Base-by-base conservation (phyloP, 2,113 vertebrate genomes). In the Nycticorax nycticorax region DNA sequence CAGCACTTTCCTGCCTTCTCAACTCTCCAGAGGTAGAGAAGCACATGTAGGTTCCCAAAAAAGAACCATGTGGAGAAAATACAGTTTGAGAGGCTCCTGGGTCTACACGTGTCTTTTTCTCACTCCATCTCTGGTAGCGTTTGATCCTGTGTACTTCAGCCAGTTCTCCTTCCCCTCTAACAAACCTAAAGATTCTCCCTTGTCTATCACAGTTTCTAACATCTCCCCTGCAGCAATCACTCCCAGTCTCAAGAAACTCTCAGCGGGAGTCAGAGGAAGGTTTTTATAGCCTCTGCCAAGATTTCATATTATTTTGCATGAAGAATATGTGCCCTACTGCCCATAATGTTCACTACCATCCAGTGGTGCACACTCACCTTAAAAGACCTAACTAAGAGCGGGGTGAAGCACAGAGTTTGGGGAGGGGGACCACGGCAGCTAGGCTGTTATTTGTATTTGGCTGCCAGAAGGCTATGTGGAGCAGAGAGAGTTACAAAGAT, bases 111-210 rank as follows among this genome's bases (percentile, higher is more conserved):
- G 4, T 35, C n/a, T 20, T 68, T 52, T 53, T 32, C 41, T 71
- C 50, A 45, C 17, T 37, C 50, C 21, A n/a, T 35, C 47, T 60
- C 63, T 74, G 18, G 8, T 33, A n/a, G 0, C 14, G 35, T 59
- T 48, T 47, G 22, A 32, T 30, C 32, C 35, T 0, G 0, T 12
- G 26, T 37, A 63, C 60, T 59, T 53, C 55, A 62, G 23, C 19
- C 27, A 26, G 30, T 15, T 68, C 71, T 75, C 37, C 8, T 66
- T 88, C n/a, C 18, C 45, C 53, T 43, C 45, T 47, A 39, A n/a
- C 13, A 81, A 77, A 64, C 8, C 18, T 47, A 22, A 57, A 81
- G 21, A 47, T 30, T 52, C 20, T 82, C 26, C 10, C 35, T 41
- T 32, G 22, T 32, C 47, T 86, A 21, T 21, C 21, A 15, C 2